A percentile compares a stretch with the other conserved stretches of the same genome.
These are phyloP conservation scores for Tetranychus urticae DNA, from an alignment of 1,140 invertebrate genomes.

Conservation along the genomic window DNA sequence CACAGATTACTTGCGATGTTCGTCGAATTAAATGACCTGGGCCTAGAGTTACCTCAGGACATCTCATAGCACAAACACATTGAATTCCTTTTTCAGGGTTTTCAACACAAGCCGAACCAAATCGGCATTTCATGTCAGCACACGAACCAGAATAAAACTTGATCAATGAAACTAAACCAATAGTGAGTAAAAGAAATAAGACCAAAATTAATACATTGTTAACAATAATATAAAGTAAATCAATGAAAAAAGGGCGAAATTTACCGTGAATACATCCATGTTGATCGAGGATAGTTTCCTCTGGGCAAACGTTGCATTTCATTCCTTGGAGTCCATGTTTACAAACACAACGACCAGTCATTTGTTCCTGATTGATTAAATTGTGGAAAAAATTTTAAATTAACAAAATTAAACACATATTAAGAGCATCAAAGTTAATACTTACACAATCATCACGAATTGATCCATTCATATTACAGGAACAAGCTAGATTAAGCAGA, in stretches of 20 bases:
- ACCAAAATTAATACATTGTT: constrained; percentile 33
- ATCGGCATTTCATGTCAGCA: background rate
- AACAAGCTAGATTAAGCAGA: constrained; percentile 23
- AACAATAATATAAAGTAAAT: background rate
- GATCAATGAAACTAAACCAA: constrained; percentile 28
- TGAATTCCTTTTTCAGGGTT: background rate
- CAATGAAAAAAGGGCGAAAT: constrained; percentile 22
- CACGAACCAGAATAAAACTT: background rate
- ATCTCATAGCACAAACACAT: background rate
- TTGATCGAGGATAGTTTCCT: constrained; percentile 41
- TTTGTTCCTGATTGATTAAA: constrained; percentile 32
- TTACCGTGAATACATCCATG: constrained; percentile 50
- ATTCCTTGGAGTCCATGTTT: constrained; percentile 43
- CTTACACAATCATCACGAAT: constrained; percentile 40
- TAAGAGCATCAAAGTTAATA: background rate
- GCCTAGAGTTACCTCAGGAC: background rate
- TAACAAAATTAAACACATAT: no score
- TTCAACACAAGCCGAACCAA: background rate
- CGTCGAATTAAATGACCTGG: constrained; percentile 18
- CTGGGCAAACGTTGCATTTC: constrained; percentile 55
- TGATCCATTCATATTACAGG: constrained; percentile 46
- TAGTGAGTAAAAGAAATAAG: constrained; percentile 42
- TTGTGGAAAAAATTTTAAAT: no score
- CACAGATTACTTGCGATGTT: constrained; percentile 23
- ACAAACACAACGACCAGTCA: constrained; percentile 38